Conservation (phyloP, 30 jellyfish, hydroid and myxozoan species). For the Turritopsis dohrnii region DNA sequence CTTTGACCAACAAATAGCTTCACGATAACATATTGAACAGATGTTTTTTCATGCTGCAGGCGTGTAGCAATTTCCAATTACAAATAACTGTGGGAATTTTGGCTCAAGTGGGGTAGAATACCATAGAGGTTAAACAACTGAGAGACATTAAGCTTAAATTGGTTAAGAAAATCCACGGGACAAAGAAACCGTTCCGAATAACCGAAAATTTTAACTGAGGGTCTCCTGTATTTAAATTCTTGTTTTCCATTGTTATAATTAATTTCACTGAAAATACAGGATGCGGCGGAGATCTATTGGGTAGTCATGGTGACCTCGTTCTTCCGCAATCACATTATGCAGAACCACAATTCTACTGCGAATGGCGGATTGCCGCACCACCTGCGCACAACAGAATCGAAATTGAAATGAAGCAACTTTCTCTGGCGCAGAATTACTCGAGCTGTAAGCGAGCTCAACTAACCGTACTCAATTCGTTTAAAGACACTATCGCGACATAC, state of each 20-base stretch:
- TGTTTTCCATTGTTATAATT: neutral
- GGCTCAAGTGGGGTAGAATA: no score
- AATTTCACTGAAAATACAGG: neutral
- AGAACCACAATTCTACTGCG: conserved; percentile 3
- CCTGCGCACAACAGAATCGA: conserved; percentile 6
- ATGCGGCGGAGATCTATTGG: conserved; percentile 16
- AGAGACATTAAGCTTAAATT: no score
- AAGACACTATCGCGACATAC: neutral
- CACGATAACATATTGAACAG: no score
- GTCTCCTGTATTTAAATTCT: neutral
- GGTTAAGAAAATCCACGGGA: no score
- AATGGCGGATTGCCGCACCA: conserved; percentile 11
- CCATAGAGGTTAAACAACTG: no score
- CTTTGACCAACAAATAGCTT: no score
- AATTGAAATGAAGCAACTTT: neutral
- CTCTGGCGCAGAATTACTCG: neutral
- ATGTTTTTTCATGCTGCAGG: no score
- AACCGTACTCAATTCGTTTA: neutral
- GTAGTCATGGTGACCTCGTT: neutral
- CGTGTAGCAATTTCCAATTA: no score
- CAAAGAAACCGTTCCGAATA: no score
- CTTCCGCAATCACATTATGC: neutral
- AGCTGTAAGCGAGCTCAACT: conserved; percentile 5
- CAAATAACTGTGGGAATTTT: no score
- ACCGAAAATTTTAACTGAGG: no score